Base-by-base conservation (phyloP, 2,797 vertebrate genomes). In the Lagodon rhomboides region DNA sequence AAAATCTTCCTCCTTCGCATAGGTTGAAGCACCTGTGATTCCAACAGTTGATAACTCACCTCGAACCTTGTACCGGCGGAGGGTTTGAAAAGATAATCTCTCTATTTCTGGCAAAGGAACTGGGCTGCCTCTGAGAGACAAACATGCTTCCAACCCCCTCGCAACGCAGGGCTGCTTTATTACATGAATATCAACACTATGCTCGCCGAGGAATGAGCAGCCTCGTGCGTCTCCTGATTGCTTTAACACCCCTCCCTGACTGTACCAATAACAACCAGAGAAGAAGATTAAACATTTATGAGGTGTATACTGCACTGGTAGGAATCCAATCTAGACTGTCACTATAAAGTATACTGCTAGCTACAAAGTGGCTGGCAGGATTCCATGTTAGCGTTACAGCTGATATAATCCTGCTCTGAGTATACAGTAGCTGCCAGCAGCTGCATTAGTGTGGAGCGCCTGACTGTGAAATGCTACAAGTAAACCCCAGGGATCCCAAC, bases 241-340 rank as follows among this genome's bases (percentile, higher is more conserved):
- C 81, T 88, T 84, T 87, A 87, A 87, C 93, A 84, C 89, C 86
- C 84, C 82, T 87, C 75, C 79, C 82, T 60, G 78, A 87, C 89
- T 86, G 82, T 91, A 93, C 93, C 91, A 89, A 92, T 92, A 94
- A 92, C 92, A 93, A 87, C 69, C 84, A 83, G 86, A 85, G 90
- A 85, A 79, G 78, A 59, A 87, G 85, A 95, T 95, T 91, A 94
- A 95, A 95, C 94, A 95, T 95, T 94, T 93, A 95, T 93, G 92
- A 95, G 91, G 87, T 87, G 88, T 86, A 90, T 69, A 89, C 90
- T 73, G 86, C 84, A 85, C 88, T 91, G 89, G 90, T 90, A 84
- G 83, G 87, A 90, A 91, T 93, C 92, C 93, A 93, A 94, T 92
- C 91, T 85, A 80, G 41, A 84, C 90, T 92, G 93, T 92, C 93